Evolutionary conservation across 2,797 vertebrate species (phyloP).

Genomic region (Harpagifer antarcticus): DNA sequence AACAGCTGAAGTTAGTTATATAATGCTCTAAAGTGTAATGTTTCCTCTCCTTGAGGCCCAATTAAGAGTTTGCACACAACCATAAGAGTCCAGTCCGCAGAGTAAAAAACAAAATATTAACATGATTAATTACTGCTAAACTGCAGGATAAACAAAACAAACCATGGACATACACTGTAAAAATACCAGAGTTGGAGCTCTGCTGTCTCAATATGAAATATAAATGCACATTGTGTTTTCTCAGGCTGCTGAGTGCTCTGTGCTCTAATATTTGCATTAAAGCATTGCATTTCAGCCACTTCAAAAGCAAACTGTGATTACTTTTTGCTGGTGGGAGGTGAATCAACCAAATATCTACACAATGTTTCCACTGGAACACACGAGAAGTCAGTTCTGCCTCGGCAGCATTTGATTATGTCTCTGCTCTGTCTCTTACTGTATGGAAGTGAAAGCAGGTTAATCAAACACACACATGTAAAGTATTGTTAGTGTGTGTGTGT

Average conservation of each 20-base stretch:
- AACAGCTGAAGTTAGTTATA: slow-evolving; percentile 31
- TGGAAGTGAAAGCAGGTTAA: slow-evolving; percentile 24
- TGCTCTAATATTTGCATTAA: slow-evolving; percentile 61
- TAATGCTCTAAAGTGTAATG: slow-evolving; percentile 17
- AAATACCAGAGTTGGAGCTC: slow-evolving; percentile 50
- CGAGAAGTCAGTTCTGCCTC: slow-evolving; percentile 9
- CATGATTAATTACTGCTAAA: slow-evolving; percentile 70
- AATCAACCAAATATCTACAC: slow-evolving; percentile 26
- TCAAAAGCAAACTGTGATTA: slow-evolving; percentile 51
- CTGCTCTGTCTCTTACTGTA: slow-evolving; percentile 12
- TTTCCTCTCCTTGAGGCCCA: slow-evolving; percentile 61
- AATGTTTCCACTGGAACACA: slow-evolving; percentile 18
- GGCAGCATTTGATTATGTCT: slow-evolving; percentile 5
- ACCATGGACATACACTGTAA: slow-evolving; percentile 15
- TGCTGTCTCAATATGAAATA: slow-evolving; percentile 52
- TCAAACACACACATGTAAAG: neutral
- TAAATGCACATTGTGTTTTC: slow-evolving; percentile 62
- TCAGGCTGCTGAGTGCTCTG: slow-evolving; percentile 41
- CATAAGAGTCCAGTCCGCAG: slow-evolving; percentile 49
- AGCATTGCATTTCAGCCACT: slow-evolving; percentile 36
- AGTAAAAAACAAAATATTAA: slow-evolving; percentile 51
- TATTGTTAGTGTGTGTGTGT: no score
- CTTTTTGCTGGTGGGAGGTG: slow-evolving; percentile 26
- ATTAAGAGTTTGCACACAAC: slow-evolving; percentile 58
- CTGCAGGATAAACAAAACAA: slow-evolving; percentile 50